These are phyloP conservation scores for Cosmia pyralina DNA, from an alignment of 2,888 invertebrate genomes.

Conservation along the genomic window DNA sequence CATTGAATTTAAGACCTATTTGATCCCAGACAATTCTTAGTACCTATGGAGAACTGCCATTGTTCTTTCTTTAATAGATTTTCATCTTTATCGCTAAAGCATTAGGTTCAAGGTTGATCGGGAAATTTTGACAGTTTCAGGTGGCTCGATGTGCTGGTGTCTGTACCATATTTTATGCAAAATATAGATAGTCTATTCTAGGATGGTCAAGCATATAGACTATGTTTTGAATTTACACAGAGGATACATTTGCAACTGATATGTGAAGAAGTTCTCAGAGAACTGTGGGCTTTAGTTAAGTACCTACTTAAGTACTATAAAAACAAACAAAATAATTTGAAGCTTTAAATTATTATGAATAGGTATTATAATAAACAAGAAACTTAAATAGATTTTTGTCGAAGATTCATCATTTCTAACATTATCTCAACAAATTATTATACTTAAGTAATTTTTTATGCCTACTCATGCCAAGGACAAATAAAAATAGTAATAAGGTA, in stretches of 20 bases:
- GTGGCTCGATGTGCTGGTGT: too few relatives aligned
- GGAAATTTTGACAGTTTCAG: too few relatives aligned
- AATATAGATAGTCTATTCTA: too few relatives aligned
- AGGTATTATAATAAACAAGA: too few relatives aligned
- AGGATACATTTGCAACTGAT: neutral
- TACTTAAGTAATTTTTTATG: neutral
- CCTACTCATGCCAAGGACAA: conserved; percentile 24
- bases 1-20: too few relatives aligned
- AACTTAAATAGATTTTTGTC: neutral
- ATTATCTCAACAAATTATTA: conserved; percentile 19
- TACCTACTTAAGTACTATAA: too few relatives aligned
- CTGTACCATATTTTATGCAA: neutral
- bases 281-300: neutral
- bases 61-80: neutral
- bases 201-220: neutral
- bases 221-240: too few relatives aligned
- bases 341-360: neutral
- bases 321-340: neutral
- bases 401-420: neutral
- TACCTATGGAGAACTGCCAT: too few relatives aligned
- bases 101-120: too few relatives aligned
- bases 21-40: too few relatives aligned
- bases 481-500: neutral
- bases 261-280: too few relatives aligned
- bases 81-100: too few relatives aligned